These are phyloP conservation scores for Tinea semifulvella DNA, from an alignment of 2,888 invertebrate species.

Conservation along the genomic window DNA sequence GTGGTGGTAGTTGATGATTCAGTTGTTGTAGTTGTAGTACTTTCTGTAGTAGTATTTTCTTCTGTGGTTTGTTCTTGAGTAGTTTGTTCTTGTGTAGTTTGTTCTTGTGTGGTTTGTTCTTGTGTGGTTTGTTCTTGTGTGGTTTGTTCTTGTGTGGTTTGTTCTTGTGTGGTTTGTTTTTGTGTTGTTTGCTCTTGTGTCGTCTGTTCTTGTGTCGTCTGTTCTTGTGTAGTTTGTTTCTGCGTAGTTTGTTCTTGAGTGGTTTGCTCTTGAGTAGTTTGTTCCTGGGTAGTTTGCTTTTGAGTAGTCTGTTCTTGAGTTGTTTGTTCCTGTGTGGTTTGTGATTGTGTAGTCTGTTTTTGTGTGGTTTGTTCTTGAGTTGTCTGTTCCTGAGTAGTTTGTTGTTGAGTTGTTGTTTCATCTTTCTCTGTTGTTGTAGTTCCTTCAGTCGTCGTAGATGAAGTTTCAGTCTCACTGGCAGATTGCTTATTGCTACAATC, in stretches of 20 bases:
- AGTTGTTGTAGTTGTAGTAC: constrained; percentile 23
- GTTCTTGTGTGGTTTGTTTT: constrained; percentile 25
- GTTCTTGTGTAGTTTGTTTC: constrained; percentile 20
- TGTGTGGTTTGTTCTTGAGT: constrained; percentile 21
- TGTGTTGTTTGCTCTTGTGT: constrained; percentile 22
- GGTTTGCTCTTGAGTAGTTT: constrained; percentile 15
- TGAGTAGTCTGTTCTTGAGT: constrained; percentile 23
- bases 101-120: constrained; percentile 20
- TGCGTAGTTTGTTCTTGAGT: constrained; percentile 23
- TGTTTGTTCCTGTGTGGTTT: constrained; percentile 19
- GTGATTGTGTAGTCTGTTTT: constrained; percentile 18
- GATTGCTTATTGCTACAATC: constrained; percentile 43
- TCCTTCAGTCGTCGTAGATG: constrained; percentile 20
- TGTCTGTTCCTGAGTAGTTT: constrained; percentile 21
- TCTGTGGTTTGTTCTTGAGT: constrained; percentile 16
- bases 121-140: constrained; percentile 20
- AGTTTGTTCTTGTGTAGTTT: constrained; percentile 22
- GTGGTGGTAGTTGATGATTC: constrained; percentile 23
- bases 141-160: constrained; percentile 23
- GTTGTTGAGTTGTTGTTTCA: constrained; percentile 22
- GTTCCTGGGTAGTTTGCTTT: constrained; percentile 21
- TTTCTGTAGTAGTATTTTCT: constrained; percentile 23
- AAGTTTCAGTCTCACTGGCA: constrained; percentile 28
- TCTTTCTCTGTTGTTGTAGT: constrained; percentile 22
- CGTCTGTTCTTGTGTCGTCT: constrained; percentile 21